phyloP scores from a whole-genome alignment of 2,888 invertebrate genomes.

The Nomada ruficornis region DNA sequence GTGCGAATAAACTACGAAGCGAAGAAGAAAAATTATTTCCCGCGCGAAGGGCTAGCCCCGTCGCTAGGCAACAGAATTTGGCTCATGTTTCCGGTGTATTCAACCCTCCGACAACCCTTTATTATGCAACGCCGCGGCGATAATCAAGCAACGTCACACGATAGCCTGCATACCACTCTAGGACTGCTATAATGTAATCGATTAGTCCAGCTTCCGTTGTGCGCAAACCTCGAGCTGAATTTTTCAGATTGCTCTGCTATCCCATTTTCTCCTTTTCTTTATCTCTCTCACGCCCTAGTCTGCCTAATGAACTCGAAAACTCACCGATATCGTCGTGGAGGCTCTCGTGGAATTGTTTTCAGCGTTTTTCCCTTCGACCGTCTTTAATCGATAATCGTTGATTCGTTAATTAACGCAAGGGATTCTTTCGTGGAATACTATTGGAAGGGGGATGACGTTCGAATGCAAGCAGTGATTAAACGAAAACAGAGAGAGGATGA shows the following conservation, averaged over 20 bases:
- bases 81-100: constrained; percentile 19
- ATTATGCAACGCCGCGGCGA: constrained; percentile 46
- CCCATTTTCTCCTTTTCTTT: too few relatives aligned
- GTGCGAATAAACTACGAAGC: too few relatives aligned
- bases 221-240: constrained; percentile 20
- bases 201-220: constrained; percentile 29
- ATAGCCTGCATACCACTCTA: constrained; percentile 33
- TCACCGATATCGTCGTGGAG: background rate
- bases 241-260: constrained; percentile 43
- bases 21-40: background rate
- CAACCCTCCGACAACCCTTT: constrained; percentile 18
- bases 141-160: constrained; percentile 53
- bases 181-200: constrained; percentile 49
- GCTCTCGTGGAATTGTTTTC: background rate
- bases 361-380: background rate
- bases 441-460: too few relatives aligned
- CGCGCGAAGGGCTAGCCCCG: background rate
- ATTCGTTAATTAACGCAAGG: background rate
- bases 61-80: too few relatives aligned
- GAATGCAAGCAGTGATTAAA: too few relatives aligned
- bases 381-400: background rate
- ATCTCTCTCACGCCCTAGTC: background rate
- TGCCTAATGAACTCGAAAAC: background rate
- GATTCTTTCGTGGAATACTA: too few relatives aligned
- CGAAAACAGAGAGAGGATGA: too few relatives aligned